Conservation (phyloP, 2,888 invertebrate species). For the Electrophaes corylata region DNA sequence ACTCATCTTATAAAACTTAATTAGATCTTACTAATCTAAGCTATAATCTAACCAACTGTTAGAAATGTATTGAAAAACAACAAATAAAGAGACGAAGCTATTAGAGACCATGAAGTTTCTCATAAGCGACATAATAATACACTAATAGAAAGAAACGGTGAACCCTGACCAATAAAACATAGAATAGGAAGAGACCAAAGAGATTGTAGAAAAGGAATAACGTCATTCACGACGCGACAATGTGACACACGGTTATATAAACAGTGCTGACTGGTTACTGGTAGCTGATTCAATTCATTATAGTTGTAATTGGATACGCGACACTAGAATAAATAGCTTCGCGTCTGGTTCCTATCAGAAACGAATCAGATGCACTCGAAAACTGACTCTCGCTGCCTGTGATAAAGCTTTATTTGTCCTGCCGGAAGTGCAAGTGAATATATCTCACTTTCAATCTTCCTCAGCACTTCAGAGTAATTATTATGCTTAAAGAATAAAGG, state of each 20-base stretch:
- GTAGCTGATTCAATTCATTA: constrained; percentile 63
- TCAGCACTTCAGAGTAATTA: constrained; percentile 50
- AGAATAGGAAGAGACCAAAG: constrained; percentile 1
- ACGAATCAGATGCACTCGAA: constrained; percentile 32
- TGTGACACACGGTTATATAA: constrained; percentile 54
- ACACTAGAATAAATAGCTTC: constrained; percentile 61
- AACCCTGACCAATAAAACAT: not conserved
- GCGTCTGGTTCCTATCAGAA: constrained; percentile 55
- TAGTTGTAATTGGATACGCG: constrained; percentile 71
- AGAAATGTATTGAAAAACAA: too few species aligned
- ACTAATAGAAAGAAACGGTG: not conserved
- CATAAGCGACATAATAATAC: constrained; percentile 6
- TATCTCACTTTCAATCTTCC: constrained; percentile 47
- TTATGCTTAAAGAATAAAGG: constrained; percentile 38
- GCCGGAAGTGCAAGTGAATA: constrained; percentile 37
- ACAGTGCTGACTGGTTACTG: constrained; percentile 57
- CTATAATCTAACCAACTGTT: too few species aligned
- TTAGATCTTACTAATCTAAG: too few species aligned
- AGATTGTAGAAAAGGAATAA: constrained; percentile 2
- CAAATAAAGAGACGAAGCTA: too few species aligned
- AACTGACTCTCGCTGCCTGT: constrained; percentile 38
- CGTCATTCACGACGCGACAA: constrained; percentile 37
- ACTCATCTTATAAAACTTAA: too few species aligned
- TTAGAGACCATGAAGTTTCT: not conserved
- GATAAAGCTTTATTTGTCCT: constrained; percentile 40